Conservation (phyloP, 2,888 invertebrate species). For the Watsonalla cultraria region DNA sequence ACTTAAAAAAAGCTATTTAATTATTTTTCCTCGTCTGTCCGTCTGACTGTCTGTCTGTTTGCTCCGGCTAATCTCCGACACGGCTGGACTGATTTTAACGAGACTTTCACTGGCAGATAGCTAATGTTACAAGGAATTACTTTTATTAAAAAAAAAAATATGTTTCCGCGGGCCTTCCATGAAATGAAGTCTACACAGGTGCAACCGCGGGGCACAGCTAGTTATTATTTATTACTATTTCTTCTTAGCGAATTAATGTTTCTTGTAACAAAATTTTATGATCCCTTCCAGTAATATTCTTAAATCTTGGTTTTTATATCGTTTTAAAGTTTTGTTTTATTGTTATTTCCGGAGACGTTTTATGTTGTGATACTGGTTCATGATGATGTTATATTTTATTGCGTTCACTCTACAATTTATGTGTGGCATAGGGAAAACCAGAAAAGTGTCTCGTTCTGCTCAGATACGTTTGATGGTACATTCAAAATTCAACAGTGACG, state of each 20-base stretch:
- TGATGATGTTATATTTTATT: constrained; percentile 33
- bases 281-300: constrained; percentile 25
- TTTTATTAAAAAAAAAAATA: too few relatives aligned
- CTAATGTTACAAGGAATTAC: too few relatives aligned
- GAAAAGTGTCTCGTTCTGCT: background rate
- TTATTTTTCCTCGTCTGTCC: too few relatives aligned
- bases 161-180: too few relatives aligned
- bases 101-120: too few relatives aligned
- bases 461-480: background rate
- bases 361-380: constrained; percentile 13
- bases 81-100: too few relatives aligned
- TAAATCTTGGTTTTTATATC: constrained; percentile 16
- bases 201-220: too few relatives aligned
- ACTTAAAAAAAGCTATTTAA: too few relatives aligned
- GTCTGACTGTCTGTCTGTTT: too few relatives aligned
- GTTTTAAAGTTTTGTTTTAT: constrained; percentile 27
- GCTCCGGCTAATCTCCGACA: too few relatives aligned
- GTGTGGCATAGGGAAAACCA: background rate
- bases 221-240: too few relatives aligned
- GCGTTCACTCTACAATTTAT: constrained; percentile 1
- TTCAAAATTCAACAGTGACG: background rate
- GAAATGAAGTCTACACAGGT: too few relatives aligned
- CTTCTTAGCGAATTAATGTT: constrained; percentile 6
- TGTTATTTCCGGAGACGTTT: constrained; percentile 21
- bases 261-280: constrained; percentile 23